A percentile compares a stretch with the other conserved stretches of the same genome.
Evolutionary conservation across 2,888 invertebrate genomes (phyloP).

Genomic region (Nymphalis c-album): DNA sequence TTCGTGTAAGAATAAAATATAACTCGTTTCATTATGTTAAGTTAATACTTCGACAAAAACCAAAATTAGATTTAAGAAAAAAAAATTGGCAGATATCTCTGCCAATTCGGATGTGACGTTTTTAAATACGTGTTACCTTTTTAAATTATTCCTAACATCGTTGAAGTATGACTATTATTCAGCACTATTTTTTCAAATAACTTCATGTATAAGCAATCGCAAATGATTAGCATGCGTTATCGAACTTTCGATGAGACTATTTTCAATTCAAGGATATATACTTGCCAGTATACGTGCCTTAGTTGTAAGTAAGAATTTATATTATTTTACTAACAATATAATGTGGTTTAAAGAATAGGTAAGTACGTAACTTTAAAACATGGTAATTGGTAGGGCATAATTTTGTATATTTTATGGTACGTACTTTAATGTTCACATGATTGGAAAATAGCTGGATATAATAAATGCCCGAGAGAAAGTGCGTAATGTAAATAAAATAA

Average conservation of each 20-base stretch:
- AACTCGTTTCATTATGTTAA: neutral
- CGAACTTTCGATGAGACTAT: conserved; percentile 58
- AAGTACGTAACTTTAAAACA: too few species aligned
- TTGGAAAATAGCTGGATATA: too few species aligned
- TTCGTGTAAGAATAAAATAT: too few species aligned
- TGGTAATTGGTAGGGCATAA: too few species aligned
- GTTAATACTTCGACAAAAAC: neutral
- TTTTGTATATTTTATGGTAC: too few species aligned
- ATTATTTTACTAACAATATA: neutral
- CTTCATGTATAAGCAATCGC: conserved; percentile 32
- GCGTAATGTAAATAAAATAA: too few species aligned
- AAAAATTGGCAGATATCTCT: conserved; percentile 20
- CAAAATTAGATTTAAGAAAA: conserved; percentile 16
- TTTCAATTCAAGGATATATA: conserved; percentile 61
- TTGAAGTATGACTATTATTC: conserved; percentile 8
- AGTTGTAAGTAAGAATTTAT: neutral
- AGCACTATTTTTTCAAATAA: conserved; percentile 21
- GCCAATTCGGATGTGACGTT: neutral
- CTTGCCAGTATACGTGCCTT: conserved; percentile 29
- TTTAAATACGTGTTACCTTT: conserved; percentile 10
- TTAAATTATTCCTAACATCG: conserved; percentile 7
- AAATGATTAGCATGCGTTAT: conserved; percentile 57
- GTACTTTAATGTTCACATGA: too few species aligned
- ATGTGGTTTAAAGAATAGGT: too few species aligned
- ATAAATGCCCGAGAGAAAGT: too few species aligned